A percentile compares a stretch with the other conserved stretches of the same genome.
Evolutionary conservation across 1,140 invertebrate genomes (phyloP).

Genomic region (Colletes gigas): DNA sequence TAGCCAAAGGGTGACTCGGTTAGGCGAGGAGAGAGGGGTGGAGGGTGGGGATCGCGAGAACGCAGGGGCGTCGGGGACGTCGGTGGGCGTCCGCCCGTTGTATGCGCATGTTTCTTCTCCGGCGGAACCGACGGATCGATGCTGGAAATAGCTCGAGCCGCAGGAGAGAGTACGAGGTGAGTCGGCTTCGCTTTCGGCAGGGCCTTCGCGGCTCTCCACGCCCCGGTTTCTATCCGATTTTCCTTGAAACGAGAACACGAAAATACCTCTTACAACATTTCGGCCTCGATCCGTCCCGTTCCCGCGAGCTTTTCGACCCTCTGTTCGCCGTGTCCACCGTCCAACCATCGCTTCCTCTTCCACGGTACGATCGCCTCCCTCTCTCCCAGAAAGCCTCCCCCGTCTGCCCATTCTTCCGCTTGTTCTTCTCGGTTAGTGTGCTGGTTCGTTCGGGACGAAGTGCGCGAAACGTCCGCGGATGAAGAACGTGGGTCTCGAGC

Average conservation of each 20-base stretch:
- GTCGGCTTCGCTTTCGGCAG: slow-evolving; percentile 77
- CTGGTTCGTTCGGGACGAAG: neutral
- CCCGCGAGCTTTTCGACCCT: neutral
- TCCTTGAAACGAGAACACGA: slow-evolving; percentile 27
- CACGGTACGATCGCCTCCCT: too few relatives aligned
- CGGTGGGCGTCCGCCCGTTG: slow-evolving; percentile 31
- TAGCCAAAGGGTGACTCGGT: slow-evolving; percentile 21
- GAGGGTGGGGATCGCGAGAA: neutral
- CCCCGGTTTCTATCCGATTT: slow-evolving; percentile 31
- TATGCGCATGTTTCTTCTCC: slow-evolving; percentile 64
- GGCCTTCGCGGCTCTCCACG: slow-evolving; percentile 71
- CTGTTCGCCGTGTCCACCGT: neutral
- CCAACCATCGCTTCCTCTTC: too few relatives aligned
- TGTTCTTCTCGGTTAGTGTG: neutral
- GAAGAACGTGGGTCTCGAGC: neutral
- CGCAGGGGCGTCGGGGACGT: slow-evolving; percentile 34
- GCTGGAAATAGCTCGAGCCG: slow-evolving; percentile 71
- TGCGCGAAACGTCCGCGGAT: neutral
- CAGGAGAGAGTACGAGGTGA: slow-evolving; percentile 78
- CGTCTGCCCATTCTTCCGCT: neutral
- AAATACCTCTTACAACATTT: too few relatives aligned
- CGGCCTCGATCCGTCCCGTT: neutral
- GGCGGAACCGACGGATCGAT: slow-evolving; percentile 67
- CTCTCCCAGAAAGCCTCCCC: neutral
- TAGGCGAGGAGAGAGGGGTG: neutral